Conservation (phyloP, 2,113 vertebrate species). For the Aleadryas rufinucha region DNA sequence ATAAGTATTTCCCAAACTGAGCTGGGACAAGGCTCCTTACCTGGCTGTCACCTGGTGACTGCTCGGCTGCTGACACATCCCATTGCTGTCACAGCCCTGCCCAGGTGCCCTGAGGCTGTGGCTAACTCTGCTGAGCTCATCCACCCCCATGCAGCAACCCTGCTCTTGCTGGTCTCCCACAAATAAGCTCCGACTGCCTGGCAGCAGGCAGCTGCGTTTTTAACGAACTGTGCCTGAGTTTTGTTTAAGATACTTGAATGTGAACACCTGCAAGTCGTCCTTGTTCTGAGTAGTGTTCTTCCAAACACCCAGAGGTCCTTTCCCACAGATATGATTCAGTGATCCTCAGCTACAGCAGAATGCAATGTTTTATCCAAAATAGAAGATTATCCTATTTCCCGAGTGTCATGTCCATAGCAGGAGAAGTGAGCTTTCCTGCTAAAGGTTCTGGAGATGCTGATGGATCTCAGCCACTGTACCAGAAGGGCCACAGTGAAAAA, state of each 20-base stretch:
- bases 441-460: neutral
- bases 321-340: rapidly evolving
- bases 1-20: neutral
- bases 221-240: neutral
- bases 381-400: neutral
- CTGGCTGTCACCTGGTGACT: neutral
- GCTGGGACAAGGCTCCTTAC: rapidly evolving
- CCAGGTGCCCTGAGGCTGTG: neutral
- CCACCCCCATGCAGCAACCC: neutral
- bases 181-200: neutral
- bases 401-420: neutral
- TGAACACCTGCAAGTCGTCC: neutral
- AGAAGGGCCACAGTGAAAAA: neutral
- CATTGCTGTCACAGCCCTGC: neutral
- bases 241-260: neutral
- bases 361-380: neutral
- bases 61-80: neutral
- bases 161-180: neutral
- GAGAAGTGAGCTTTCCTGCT: neutral
- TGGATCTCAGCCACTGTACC: neutral
- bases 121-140: neutral
- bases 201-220: neutral
- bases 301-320: neutral
- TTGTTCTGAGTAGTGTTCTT: neutral
- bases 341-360: neutral